Evolutionary conservation across 2,113 vertebrate species (phyloP).

Genomic region (Eubucco bourcierii): DNA sequence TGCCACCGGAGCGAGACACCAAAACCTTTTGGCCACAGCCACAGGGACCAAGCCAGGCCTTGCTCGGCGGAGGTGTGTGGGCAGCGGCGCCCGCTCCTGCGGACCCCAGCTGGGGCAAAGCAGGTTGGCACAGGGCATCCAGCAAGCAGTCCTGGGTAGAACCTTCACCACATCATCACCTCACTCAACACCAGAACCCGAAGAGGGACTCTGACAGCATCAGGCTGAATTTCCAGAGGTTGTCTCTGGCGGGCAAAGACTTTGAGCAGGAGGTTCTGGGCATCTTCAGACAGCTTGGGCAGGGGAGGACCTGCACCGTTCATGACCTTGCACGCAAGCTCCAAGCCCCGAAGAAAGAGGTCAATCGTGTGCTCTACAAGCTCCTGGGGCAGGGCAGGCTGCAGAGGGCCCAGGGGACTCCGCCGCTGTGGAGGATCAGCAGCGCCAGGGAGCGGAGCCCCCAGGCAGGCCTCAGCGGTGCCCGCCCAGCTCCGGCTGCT

Average conservation of each 20-base stretch:
- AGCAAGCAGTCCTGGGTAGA: rapidly evolving
- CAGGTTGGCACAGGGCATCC: not conserved
- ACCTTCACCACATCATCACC: rapidly evolving
- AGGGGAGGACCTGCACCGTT: slow-evolving; percentile 70
- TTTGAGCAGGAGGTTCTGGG: slow-evolving; percentile 33
- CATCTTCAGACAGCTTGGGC: slow-evolving; percentile 68
- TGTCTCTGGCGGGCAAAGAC: slow-evolving; percentile 25
- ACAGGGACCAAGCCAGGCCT: no score
- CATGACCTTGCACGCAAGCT: slow-evolving; percentile 73
- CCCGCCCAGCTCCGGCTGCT: rapidly evolving
- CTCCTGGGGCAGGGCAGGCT: slow-evolving; percentile 72
- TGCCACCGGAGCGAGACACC: no score
- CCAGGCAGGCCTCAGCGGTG: not conserved
- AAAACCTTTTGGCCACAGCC: no score
- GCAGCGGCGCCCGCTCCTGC: slow-evolving; percentile 2
- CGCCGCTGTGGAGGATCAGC: slow-evolving; percentile 81
- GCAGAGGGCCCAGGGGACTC: slow-evolving; percentile 43
- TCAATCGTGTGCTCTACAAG: slow-evolving; percentile 84
- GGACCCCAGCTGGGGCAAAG: not conserved
- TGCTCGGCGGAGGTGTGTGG: not conserved
- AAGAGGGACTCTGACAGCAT: not conserved
- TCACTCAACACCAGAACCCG: rapidly evolving
- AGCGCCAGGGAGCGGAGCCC: not conserved
- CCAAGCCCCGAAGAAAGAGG: slow-evolving; percentile 75
- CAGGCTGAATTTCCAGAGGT: slow-evolving; percentile 16